Evolutionary conservation across 2,113 vertebrate genomes (phyloP).

Genomic region (Carlito syrichta): DNA sequence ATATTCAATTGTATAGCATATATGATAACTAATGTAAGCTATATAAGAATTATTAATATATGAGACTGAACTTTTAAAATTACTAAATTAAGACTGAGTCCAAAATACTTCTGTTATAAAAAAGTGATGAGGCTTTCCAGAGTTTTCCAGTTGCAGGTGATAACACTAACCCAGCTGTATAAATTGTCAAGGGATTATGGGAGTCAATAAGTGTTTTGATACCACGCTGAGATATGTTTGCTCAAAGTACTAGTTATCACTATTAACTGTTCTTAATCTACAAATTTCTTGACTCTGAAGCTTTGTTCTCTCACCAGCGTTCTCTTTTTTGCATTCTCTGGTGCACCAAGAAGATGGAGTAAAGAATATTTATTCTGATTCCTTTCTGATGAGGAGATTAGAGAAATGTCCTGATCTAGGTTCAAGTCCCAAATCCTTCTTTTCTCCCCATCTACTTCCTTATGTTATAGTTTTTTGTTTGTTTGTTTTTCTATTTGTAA

Average conservation of each 20-base stretch:
- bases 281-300: neutral
- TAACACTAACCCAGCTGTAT: neutral
- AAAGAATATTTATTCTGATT: neutral
- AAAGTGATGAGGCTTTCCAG: neutral
- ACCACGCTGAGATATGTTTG: neutral
- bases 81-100: neutral
- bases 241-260: neutral
- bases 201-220: neutral
- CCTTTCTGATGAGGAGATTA: neutral
- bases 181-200: neutral
- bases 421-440: neutral
- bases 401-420: neutral
- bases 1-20: neutral
- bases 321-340: neutral
- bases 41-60: neutral
- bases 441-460: neutral
- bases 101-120: neutral
- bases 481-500: slow-evolving; percentile 1
- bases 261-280: neutral
- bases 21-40: neutral
- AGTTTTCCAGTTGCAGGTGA: neutral
- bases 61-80: neutral
- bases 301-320: neutral
- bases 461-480: neutral
- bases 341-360: neutral